A percentile compares a stretch with the other conserved stretches of the same genome.
phyloP scores from a whole-genome alignment of 2,797 vertebrate genomes.

The Chromobotia macracanthus region DNA sequence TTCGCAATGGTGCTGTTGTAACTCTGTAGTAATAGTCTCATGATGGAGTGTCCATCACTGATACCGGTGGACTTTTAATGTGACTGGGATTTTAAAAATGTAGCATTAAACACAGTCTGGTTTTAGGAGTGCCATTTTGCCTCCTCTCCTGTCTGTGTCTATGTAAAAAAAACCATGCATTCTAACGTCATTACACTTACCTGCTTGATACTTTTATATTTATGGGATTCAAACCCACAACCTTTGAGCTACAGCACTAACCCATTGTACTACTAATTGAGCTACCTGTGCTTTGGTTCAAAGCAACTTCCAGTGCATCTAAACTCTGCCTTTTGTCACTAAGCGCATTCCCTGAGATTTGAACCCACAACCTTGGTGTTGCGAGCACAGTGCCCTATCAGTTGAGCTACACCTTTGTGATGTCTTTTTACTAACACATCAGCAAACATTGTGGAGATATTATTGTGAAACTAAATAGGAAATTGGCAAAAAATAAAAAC shows the following conservation, averaged over 20 bases:
- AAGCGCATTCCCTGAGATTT: background rate
- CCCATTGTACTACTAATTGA: no score
- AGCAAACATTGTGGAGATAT: background rate
- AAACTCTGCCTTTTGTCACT: background rate
- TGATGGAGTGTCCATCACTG: slow-evolving; percentile 35
- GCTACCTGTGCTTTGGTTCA: no score
- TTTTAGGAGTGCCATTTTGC: no score
- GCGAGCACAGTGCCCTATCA: background rate
- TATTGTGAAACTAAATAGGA: background rate
- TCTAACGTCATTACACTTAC: no score
- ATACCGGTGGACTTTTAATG: slow-evolving; percentile 14
- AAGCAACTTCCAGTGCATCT: no score
- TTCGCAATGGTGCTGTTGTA: background rate
- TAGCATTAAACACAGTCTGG: no score
- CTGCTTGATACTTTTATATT: no score
- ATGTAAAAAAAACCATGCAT: no score
- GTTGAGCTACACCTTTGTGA: background rate
- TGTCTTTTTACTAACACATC: background rate
- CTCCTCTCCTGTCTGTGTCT: no score
- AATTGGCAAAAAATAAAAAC: background rate
- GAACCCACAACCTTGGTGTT: background rate
- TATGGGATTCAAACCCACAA: no score
- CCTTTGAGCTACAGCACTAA: no score
- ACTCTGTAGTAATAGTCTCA: slow-evolving; percentile 21
- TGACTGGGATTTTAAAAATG: background rate